phyloP scores from a whole-genome alignment of 1,140 invertebrate genomes.

The Caenorhabditis tropicalis region DNA sequence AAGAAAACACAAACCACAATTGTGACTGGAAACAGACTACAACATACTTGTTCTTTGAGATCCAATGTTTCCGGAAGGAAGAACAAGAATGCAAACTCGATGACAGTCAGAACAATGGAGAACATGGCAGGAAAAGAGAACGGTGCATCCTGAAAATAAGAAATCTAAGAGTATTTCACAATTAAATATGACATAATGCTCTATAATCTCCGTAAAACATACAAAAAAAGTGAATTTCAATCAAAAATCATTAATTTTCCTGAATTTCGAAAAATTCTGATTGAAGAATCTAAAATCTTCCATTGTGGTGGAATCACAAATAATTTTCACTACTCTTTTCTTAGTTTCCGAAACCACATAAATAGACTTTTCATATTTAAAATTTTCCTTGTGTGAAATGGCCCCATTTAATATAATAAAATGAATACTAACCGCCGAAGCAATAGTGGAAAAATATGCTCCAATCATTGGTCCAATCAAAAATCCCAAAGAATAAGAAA shows the following conservation, averaged over 20 bases:
- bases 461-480: slow-evolving; percentile 93
- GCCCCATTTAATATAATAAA: too few relatives aligned
- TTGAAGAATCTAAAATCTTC: too few relatives aligned
- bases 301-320: too few relatives aligned
- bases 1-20: slow-evolving; percentile 70
- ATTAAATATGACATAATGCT: neutral
- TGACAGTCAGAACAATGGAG: slow-evolving; percentile 81
- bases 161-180: neutral
- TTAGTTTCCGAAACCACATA: too few relatives aligned
- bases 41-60: slow-evolving; percentile 32
- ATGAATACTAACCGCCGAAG: slow-evolving; percentile 73
- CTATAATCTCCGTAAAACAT: too few relatives aligned
- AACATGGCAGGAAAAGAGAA: slow-evolving; percentile 85
- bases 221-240: too few relatives aligned
- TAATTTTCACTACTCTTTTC: too few relatives aligned
- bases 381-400: too few relatives aligned
- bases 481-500: slow-evolving; percentile 96
- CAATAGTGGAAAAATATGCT: slow-evolving; percentile 84
- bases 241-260: too few relatives aligned
- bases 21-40: neutral
- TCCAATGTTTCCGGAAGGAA: slow-evolving; percentile 83
- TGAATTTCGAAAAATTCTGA: too few relatives aligned
- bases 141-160: slow-evolving; percentile 76
- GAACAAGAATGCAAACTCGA: slow-evolving; percentile 82
- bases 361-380: too few relatives aligned